Conservation (phyloP, 2,113 vertebrate species). For the Lasiurus cinereus region DNA sequence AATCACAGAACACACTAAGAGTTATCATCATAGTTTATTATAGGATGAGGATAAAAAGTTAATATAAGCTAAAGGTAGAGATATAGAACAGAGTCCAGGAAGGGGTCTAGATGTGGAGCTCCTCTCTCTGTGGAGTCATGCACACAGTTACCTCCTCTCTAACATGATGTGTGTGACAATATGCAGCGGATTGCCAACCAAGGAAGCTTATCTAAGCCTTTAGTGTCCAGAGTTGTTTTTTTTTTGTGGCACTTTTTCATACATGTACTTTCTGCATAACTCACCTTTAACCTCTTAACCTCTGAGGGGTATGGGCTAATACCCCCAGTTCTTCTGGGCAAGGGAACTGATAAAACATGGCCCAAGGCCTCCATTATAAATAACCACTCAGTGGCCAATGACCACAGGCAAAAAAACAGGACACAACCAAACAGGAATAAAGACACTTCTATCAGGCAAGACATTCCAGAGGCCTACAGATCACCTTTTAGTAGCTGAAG, state of each 20-base stretch:
- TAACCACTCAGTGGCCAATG: neutral
- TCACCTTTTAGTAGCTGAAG: neutral
- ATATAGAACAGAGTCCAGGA: neutral
- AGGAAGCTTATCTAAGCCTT: neutral
- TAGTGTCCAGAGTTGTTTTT: neutral
- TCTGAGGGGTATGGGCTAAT: neutral
- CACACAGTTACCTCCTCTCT: neutral
- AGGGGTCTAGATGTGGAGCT: neutral
- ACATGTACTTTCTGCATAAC: neutral
- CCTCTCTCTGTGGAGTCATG: neutral
- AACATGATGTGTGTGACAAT: neutral
- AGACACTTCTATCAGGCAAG: neutral
- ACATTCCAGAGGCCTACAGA: neutral
- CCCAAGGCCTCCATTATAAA: neutral
- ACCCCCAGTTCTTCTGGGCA: neutral
- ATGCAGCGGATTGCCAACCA: neutral
- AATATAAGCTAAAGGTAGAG: neutral
- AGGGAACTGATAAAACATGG: neutral
- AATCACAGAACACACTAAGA: conserved; percentile 5
- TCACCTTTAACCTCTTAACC: neutral
- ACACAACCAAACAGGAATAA: neutral
- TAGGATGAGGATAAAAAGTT: neutral
- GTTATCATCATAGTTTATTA: neutral
- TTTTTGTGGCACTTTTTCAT: neutral
- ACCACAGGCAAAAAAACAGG: neutral